Evolutionary conservation across 2,888 invertebrate genomes (phyloP), one percentile per base, ranked within the genome.

Genomic region (Andrena camellia): DNA sequence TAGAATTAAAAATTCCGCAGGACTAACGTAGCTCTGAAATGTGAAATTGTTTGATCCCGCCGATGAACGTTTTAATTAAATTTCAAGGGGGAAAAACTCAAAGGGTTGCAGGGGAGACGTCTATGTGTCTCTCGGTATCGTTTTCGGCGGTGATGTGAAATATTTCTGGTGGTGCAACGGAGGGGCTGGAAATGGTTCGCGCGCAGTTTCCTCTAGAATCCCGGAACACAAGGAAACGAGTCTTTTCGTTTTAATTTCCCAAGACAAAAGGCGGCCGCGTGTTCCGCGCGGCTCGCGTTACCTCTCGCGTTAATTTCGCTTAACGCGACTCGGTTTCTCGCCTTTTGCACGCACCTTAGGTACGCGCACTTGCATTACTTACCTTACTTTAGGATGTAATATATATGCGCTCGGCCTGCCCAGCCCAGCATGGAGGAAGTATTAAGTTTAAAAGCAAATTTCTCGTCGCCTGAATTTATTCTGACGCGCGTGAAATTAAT

Each of bases 391-490:
- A 74, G 72, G 64, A 67, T 73, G 80, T 85, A 87, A 87, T 87
- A 78, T 85, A 87, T 74, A 81, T 31, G 75, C 42, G 42, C 73
- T 60, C 63, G 63, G 54, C 75, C 59, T 69, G 83, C 64, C 69
- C 71, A 29, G 50, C 66, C 69, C 63, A 26, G 23, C 78, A 35
- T 63, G 74, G 66, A 83, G 85, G 88, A 86, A 85, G 85, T 86
- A 87, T 86, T 87, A 86, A 85, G 85, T 86, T 87, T 69, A 81
- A 78, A 77, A 75, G 83, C 75, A 70, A 83, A 83, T 84, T 80
- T 67, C 83, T 48, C 62, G 72, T 59, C 60, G 57, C 42, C 33
- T 54, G 66, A 74, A 78, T 83, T 79, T 75, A 75, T 78, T 60
- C 68, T 5, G 63, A 52, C 74, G 23, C 68, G 13, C 13, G 50